Evolutionary conservation across 2,888 invertebrate species (phyloP).

Genomic region (Zeuzera pyrina): DNA sequence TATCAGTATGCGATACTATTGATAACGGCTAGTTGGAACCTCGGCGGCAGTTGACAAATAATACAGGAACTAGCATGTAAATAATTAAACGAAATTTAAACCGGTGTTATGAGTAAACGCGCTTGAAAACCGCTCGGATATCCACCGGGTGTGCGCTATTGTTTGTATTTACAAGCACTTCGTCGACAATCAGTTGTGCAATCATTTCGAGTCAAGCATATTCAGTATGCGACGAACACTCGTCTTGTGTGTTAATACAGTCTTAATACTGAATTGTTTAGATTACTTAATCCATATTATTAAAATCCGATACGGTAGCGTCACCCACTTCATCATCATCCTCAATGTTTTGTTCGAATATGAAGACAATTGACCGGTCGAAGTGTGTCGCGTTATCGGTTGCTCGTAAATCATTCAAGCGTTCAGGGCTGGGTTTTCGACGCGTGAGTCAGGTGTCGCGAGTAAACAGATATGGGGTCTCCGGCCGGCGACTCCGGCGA

Average conservation of each 20-base stretch:
- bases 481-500: constrained; percentile 21
- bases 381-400: constrained; percentile 16
- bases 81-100: constrained; percentile 38
- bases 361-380: constrained; percentile 25
- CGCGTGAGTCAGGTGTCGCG: constrained; percentile 56
- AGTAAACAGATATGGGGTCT: constrained; percentile 38
- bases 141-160: constrained; percentile 35
- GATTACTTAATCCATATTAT: constrained; percentile 17
- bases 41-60: constrained; percentile 1
- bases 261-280: constrained; percentile 30
- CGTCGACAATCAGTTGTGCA: constrained; percentile 52
- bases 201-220: constrained; percentile 44
- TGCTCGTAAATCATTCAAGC: constrained; percentile 27
- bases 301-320: no score
- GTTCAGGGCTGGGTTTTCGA: constrained; percentile 31
- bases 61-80: constrained; percentile 30
- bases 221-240: constrained; percentile 41
- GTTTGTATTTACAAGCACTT: constrained; percentile 49
- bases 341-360: constrained; percentile 22
- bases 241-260: constrained; percentile 32
- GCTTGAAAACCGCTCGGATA: constrained; percentile 29
- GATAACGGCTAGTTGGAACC: constrained; percentile 14
- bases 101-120: constrained; percentile 29
- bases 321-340: no score
- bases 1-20: constrained; percentile 12